Evolutionary conservation across 2,113 vertebrate genomes (phyloP).

Genomic region (Eleginops maclovinus): DNA sequence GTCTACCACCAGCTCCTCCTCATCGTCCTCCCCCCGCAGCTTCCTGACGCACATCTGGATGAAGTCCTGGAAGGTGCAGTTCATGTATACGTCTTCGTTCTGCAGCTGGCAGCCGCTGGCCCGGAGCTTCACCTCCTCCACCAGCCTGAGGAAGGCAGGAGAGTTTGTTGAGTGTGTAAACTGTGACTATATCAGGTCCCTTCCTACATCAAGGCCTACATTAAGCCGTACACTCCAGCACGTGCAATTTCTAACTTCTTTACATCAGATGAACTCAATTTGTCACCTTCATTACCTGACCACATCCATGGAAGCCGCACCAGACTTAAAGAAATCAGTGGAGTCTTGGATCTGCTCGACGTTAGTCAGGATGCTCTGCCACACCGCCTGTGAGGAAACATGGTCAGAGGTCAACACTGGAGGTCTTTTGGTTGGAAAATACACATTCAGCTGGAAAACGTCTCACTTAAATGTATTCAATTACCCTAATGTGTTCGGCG

Average conservation of each 20-base stretch:
- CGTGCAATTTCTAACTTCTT: no score
- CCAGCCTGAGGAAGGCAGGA: slow-evolving; percentile 75
- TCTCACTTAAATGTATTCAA: not conserved
- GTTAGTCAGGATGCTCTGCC: slow-evolving; percentile 88
- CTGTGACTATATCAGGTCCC: no score
- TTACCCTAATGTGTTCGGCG: slow-evolving; percentile 85
- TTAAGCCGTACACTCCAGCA: no score
- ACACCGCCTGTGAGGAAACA: slow-evolving; percentile 80
- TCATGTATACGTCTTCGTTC: slow-evolving; percentile 92
- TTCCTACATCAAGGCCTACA: no score
- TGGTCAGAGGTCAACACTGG: not conserved
- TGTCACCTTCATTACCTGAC: slow-evolving; percentile 82
- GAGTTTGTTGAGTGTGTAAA: no score
- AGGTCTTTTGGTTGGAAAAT: not conserved
- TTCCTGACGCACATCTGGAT: slow-evolving; percentile 89
- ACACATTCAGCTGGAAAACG: not conserved
- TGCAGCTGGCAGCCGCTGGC: slow-evolving; percentile 85
- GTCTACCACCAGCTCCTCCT: slow-evolving; percentile 82
- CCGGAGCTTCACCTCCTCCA: slow-evolving; percentile 89
- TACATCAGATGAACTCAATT: not conserved
- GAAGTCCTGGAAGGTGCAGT: slow-evolving; percentile 89
- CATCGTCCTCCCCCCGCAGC: slow-evolving; percentile 85
- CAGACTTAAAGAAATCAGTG: slow-evolving; percentile 92
- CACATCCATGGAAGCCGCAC: slow-evolving; percentile 91
- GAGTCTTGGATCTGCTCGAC: slow-evolving; percentile 83